Conservation (phyloP, 1,140 invertebrate species). For the Caerostris darwini region DNA sequence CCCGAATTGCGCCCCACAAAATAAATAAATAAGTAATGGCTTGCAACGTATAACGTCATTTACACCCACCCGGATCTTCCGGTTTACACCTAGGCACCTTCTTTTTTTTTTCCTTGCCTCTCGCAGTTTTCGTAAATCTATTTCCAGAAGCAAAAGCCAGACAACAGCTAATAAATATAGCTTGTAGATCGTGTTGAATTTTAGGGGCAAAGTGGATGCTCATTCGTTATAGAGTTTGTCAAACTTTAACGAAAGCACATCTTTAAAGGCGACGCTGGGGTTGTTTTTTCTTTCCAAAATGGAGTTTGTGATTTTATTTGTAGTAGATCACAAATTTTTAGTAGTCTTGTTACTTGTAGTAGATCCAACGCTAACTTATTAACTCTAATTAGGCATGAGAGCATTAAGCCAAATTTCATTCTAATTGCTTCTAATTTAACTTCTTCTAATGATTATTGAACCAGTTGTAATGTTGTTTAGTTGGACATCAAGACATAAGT, state of each 20-base stretch:
- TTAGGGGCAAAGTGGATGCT: slow-evolving; percentile 5
- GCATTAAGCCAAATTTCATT: too few species aligned
- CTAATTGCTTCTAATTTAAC: too few species aligned
- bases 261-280: background rate
- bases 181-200: slow-evolving; percentile 31
- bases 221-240: slow-evolving; percentile 6
- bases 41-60: slow-evolving; percentile 71
- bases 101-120: slow-evolving; percentile 40
- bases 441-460: too few species aligned
- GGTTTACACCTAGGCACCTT: slow-evolving; percentile 25
- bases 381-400: too few species aligned
- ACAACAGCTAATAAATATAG: slow-evolving; percentile 57
- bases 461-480: too few species aligned
- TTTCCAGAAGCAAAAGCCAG: slow-evolving; percentile 46
- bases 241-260: background rate
- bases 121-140: background rate
- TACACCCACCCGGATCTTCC: slow-evolving; percentile 54
- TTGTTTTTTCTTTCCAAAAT: background rate
- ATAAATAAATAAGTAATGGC: slow-evolving; percentile 77
- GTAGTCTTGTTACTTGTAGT: too few species aligned
- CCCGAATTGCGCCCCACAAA: slow-evolving; percentile 67
- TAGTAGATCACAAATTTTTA: too few species aligned
- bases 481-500: too few species aligned
- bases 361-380: too few species aligned
- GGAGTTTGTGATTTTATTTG: too few species aligned